These are phyloP conservation scores for Pilophorus perplexus DNA, from an alignment of 2,888 invertebrate species.

Conservation along the genomic window DNA sequence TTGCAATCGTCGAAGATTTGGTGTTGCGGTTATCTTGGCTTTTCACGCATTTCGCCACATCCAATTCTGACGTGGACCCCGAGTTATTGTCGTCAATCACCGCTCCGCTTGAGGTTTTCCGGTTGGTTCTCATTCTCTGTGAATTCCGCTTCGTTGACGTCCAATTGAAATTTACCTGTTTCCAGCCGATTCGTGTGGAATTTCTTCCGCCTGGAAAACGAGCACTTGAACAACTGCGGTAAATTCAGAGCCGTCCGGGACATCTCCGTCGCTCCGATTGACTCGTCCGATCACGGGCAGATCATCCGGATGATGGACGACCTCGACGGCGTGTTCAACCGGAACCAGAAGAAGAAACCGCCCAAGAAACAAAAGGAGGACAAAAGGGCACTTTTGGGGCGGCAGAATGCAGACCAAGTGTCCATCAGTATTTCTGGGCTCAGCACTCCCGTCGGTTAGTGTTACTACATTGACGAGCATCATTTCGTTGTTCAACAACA, in stretches of 20 bases:
- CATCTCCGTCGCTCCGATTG: constrained; percentile 74
- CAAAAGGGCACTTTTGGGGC: constrained; percentile 36
- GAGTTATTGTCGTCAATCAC: constrained; percentile 67
- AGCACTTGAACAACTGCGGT: constrained; percentile 86
- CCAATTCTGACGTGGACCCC: constrained; percentile 61
- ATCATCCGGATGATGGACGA: constrained; percentile 63
- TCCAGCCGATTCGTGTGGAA: constrained; percentile 77
- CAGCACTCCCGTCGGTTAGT: constrained; percentile 28
- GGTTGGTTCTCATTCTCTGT: constrained; percentile 51
- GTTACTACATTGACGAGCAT: neutral
- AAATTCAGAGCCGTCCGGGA: constrained; percentile 83
- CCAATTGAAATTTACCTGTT: neutral
- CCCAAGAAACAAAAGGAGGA: constrained; percentile 49
- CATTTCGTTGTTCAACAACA: neutral
- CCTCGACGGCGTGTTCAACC: constrained; percentile 57
- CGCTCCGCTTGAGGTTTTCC: constrained; percentile 67
- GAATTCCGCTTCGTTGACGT: neutral
- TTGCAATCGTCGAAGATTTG: constrained; percentile 78
- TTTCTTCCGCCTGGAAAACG: constrained; percentile 84
- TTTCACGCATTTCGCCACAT: constrained; percentile 66
- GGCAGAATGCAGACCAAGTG: constrained; percentile 26
- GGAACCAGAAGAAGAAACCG: constrained; percentile 50
- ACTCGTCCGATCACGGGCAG: constrained; percentile 67
- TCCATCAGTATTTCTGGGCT: constrained; percentile 31
- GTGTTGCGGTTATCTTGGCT: constrained; percentile 77